A percentile compares a stretch with the other conserved stretches of the same genome.
Evolutionary conservation across 2,888 invertebrate genomes (phyloP).

Genomic region (Sialis lutaria): DNA sequence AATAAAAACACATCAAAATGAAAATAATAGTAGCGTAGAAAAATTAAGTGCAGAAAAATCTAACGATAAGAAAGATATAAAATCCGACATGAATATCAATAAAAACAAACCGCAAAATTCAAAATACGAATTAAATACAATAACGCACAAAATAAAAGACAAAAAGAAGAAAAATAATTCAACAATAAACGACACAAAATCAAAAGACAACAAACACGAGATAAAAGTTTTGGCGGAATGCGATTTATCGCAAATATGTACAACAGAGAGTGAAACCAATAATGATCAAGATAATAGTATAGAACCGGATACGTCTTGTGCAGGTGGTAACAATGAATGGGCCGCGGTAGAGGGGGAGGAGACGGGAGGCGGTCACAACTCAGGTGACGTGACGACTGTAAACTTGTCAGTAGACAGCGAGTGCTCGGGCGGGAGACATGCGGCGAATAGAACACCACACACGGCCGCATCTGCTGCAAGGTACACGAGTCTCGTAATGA

Average conservation of each 20-base stretch:
- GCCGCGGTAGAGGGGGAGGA: constrained; percentile 18
- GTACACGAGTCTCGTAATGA: constrained; percentile 80
- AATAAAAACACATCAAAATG: constrained; percentile 1
- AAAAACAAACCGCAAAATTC: neutral
- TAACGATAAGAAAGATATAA: constrained; percentile 8
- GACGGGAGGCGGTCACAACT: constrained; percentile 24
- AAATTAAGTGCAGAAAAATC: constrained; percentile 2
- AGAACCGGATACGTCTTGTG: neutral
- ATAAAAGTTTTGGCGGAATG: neutral
- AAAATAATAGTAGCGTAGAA: constrained; percentile 1
- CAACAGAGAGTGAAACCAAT: neutral
- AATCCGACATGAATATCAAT: neutral
- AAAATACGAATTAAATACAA: neutral
- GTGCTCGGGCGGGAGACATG: constrained; percentile 28
- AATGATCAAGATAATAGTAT: neutral
- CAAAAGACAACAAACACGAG: neutral
- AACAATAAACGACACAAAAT: neutral
- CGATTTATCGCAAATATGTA: neutral
- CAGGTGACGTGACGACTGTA: constrained; percentile 14
- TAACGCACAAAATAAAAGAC: neutral
- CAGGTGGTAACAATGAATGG: constrained; percentile 13
- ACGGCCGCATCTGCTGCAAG: constrained; percentile 39
- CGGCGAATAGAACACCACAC: constrained; percentile 11
- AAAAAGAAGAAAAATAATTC: neutral
- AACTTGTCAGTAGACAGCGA: constrained; percentile 32